Evolutionary conservation across 92 coral and sea anemone genomes (phyloP), one percentile per base, ranked within the genome.

Genomic region (Zoanthus sociatus): DNA sequence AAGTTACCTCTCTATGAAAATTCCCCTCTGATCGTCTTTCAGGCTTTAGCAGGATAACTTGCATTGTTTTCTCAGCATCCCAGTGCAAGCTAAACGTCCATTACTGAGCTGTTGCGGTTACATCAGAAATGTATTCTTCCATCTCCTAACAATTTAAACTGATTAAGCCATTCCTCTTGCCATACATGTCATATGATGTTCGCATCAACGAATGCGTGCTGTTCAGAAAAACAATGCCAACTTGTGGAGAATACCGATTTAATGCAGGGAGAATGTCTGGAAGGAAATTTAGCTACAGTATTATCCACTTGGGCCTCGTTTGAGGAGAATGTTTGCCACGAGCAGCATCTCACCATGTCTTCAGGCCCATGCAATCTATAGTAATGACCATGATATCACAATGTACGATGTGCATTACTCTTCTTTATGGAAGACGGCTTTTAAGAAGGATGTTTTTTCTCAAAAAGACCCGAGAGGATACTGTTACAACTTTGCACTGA

Each of bases 301-400:
- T 86, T 37, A 68, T 79, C 92, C 90, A 13, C 84, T 90, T 12
- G 92, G 78, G 14, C 92, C 87, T n/a, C 78, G 84, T 7, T 90
- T 81, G 87, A 90, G 42, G 53, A 48, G 78, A 37, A 74, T 89
- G 86, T 79, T 71, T 66, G 71, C 64, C 18, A 58, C 17, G 20
- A 58, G 64, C 64, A 58, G n/a, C 64, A 58, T 58, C 18, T 58
- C 64, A 0, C 64, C 13, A 16, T 58, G 17, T 13, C 64, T 58
- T 50, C 42, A 37, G 42, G 42, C 58, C 58, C 10, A 13, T 9
- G 58, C 58, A 53, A 13, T 53, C 12, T 13, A 13, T 9, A 53
- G 6, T 9, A 53, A 53, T 30, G 61, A 81, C 11, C 26, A 85
- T 45, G 58, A 53, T 9, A 13, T 9, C 7, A 53, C 15, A 9